Evolutionary conservation across 2,113 vertebrate species (phyloP).

Genomic region (Sceloporus undulatus): DNA sequence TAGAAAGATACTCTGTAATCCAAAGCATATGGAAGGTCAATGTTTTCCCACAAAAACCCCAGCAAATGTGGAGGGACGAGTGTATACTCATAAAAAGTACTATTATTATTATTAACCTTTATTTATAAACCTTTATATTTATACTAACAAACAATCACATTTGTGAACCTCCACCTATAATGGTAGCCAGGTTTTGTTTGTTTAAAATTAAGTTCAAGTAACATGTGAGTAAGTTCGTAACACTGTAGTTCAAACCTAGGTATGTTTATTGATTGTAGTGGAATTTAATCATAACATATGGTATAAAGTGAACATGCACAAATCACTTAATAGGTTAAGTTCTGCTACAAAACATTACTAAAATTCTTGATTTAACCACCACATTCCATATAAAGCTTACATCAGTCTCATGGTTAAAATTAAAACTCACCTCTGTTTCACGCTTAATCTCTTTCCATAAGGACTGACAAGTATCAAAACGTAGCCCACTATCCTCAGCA

Average conservation of each 20-base stretch:
- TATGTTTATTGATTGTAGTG: background rate
- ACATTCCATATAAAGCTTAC: background rate
- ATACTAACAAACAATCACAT: background rate
- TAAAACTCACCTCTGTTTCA: constrained; percentile 86
- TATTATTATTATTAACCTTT: too few relatives aligned
- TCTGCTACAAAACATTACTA: background rate
- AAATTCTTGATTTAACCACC: background rate
- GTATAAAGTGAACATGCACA: background rate
- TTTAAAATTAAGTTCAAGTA: background rate
- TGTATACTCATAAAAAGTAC: background rate
- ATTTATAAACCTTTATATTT: too few relatives aligned
- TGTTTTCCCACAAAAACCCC: too few relatives aligned
- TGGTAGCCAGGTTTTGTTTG: background rate
- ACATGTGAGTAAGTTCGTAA: background rate
- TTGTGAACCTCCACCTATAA: background rate
- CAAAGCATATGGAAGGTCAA: background rate
- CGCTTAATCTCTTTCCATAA: constrained; percentile 88
- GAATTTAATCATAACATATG: background rate
- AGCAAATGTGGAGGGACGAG: background rate
- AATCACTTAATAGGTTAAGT: background rate
- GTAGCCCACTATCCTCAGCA: constrained; percentile 74
- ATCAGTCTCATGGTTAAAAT: background rate
- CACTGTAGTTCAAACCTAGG: background rate
- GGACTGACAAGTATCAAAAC: constrained; percentile 84
- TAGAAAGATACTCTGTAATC: background rate